Evolutionary conservation across 23 tunicate species (phyloP), one percentile per base, ranked within the genome.

Genomic region (Trididemnum nubilum): DNA sequence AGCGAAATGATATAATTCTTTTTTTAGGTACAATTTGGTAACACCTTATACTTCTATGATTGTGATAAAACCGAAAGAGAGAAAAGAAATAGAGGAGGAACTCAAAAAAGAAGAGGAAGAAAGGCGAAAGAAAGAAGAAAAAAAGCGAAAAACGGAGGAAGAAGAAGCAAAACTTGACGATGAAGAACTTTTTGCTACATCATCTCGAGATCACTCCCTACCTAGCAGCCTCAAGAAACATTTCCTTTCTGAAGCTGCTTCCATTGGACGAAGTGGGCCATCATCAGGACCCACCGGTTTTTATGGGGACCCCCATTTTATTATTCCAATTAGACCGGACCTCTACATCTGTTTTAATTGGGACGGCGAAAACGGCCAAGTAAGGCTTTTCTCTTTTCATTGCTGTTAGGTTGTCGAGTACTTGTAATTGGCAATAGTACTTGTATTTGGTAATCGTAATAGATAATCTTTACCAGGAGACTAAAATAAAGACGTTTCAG

Each of bases 261-360:
- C 49, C 15, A 23, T 60, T 24, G 37, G 85, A 1, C 24, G 67
- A 5, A 69, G 85, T 63, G 19, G 19, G 28, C 29, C 76, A 7
- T 70, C 38, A 4, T 52, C 75, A 9, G 87, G 88, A 35, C n/a
- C n/a, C n/a, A n/a, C n/a, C n/a, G 97, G 97, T 39, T 91, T 91
- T 40, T 86, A 74, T 70, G 97, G 97, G 1, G 97, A 91, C 50
- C 97, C 97, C 2, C 97, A 91, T 70, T 91, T 91, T 39, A 35
- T 91, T 18, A 83, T 91, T 35, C 87, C 97, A 4, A 36, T 91
- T 0, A 51, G 36, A 65, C 58, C 59, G n/a, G 78, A 74, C n/a
- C 1, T 86, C 0, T 84, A 90, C 37, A 36, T 90, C 29, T 91
- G 97, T 76, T 91, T 91, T 49, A 86, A 91, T 39, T 91, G 90